Evolutionary conservation across 2,797 vertebrate genomes (phyloP), one percentile per base, ranked within the genome.

Genomic region (Notolepis coatsorum): DNA sequence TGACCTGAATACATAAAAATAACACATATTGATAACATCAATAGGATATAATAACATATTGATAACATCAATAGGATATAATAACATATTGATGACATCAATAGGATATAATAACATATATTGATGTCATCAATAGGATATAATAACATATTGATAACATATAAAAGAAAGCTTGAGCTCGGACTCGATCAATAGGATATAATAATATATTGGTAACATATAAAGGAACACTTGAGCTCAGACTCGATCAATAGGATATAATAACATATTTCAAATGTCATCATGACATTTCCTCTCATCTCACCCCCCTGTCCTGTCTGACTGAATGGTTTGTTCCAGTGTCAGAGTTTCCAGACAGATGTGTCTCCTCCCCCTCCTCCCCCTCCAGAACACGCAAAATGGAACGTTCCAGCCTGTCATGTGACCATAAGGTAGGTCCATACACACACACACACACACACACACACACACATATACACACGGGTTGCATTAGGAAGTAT

Each of bases 331-430:
- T 23, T 2, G 42, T 55, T 70, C n/a, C 54, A 84, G 80, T 75
- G 47, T 61, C 87, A 61, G 82, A 86, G 63, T 78, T 90, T 61
- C 69, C 80, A 33, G 82, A 87, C 54, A 88, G 82, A 77, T 79
- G 81, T 58, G 88, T 87, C 20, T 91, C 90, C 43, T 91, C 90
- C 1, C 90, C 90, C 2, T 88, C 89, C 0, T 91, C 90, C 37
- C 90, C 90, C 1, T 86, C 86, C 30, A 90, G 86, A 75, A 65
- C 72, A 3, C 84, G 84, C 7, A 91, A 84, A 79, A 87, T 89
- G 63, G 86, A 91, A 58, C 78, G 86, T 33, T 88, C 85, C 56
- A 84, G 81, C 67, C 67, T 90, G 75, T 89, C 88, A 3, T 90
- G 89, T 79, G 90, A 90, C 60, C 86, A 89, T 54, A 91, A 89